A percentile compares a stretch with the other conserved stretches of the same genome.
These are phyloP conservation scores for Euglossa dilemma DNA, from an alignment of 1,140 invertebrate genomes.

Conservation along the genomic window DNA sequence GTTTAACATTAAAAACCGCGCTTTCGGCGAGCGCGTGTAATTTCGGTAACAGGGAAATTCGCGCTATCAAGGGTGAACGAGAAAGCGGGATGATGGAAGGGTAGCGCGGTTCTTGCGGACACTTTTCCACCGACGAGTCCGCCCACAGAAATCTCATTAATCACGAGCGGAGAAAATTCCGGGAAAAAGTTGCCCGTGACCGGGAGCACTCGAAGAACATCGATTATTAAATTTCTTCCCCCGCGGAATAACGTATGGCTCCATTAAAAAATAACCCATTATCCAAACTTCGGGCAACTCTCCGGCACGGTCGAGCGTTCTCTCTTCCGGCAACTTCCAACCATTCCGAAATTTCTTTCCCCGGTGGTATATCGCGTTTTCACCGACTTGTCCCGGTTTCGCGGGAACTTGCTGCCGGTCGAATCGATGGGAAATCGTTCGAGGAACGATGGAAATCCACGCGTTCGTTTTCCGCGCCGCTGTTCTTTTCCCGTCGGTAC, in stretches of 20 bases:
- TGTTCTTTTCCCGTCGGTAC: constrained; percentile 3
- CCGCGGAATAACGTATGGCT: background rate
- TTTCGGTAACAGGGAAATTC: too few relatives aligned
- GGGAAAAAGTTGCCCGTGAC: background rate
- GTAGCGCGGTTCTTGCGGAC: background rate
- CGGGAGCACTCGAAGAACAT: background rate
- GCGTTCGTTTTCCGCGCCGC: background rate
- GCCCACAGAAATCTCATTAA: constrained; percentile 2
- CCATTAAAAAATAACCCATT: background rate
- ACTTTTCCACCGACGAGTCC: background rate
- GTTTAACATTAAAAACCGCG: too few relatives aligned
- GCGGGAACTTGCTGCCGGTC: background rate
- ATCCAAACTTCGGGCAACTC: background rate
- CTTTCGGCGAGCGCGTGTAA: too few relatives aligned
- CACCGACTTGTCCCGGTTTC: background rate
- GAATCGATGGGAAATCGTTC: background rate
- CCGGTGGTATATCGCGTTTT: background rate
- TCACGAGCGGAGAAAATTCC: background rate
- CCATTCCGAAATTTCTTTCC: background rate
- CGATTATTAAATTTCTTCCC: constrained; percentile 2
- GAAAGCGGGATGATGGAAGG: background rate
- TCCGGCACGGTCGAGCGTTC: too few relatives aligned
- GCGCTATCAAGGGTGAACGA: background rate
- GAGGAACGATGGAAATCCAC: background rate
- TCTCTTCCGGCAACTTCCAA: background rate